phyloP scores from a whole-genome alignment of 1,140 invertebrate genomes.

The Drosophila erecta region DNA sequence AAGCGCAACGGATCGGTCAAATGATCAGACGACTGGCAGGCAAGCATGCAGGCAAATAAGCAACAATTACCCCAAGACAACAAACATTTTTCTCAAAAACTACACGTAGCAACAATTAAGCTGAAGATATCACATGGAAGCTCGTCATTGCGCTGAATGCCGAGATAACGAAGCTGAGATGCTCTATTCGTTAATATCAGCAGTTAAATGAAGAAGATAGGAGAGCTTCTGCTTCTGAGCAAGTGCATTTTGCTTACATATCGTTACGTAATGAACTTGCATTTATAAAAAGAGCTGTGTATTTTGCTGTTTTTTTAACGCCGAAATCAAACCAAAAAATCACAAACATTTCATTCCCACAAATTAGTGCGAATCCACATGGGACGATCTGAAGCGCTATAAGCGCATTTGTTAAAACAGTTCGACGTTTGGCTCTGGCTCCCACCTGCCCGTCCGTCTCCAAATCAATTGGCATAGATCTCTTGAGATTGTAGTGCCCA shows the following conservation, averaged over 20 bases:
- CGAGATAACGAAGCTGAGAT: neutral
- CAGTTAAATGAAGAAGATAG: too few relatives aligned
- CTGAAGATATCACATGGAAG: slow-evolving; percentile 61
- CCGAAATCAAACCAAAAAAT: neutral
- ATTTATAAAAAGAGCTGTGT: neutral
- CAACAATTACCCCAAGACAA: slow-evolving; percentile 73
- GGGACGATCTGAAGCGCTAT: slow-evolving; percentile 14
- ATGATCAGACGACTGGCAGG: slow-evolving; percentile 16
- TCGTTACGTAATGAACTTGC: neutral
- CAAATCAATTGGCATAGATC: slow-evolving; percentile 48
- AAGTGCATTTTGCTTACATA: too few relatives aligned
- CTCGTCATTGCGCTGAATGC: neutral
- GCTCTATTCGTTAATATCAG: neutral
- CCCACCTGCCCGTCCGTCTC: slow-evolving; percentile 20
- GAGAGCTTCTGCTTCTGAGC: too few relatives aligned
- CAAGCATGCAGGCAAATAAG: slow-evolving; percentile 64
- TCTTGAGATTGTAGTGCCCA: slow-evolving; percentile 52
- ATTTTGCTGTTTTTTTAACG: neutral
- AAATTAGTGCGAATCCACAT: slow-evolving; percentile 10
- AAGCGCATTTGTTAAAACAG: slow-evolving; percentile 21
- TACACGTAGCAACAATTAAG: slow-evolving; percentile 77
- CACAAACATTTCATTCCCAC: slow-evolving; percentile 2
- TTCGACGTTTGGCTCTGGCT: slow-evolving; percentile 43
- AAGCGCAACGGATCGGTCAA: slow-evolving; percentile 26
- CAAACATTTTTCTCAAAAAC: slow-evolving; percentile 60